Percentiles rank a stretch among this genome's conserved stretches.
These are phyloP conservation scores for Caracal caracal DNA, from an alignment of 2,113 vertebrate genomes.

Conservation along the genomic window DNA sequence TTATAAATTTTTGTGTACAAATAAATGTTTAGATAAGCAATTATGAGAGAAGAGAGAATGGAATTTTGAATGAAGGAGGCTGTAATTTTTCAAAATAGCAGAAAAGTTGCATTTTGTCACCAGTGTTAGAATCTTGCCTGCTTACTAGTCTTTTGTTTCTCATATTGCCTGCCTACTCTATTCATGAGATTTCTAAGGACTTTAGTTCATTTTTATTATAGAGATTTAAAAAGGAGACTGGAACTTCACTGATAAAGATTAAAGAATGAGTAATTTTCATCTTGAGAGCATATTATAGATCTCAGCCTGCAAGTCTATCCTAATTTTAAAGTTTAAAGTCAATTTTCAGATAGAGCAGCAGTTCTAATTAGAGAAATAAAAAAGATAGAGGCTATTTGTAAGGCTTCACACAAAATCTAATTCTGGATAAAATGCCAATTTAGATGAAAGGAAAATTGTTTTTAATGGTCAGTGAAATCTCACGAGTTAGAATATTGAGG, in stretches of 20 bases:
- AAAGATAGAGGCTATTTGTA: background rate
- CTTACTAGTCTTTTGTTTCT: background rate
- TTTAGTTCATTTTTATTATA: slow-evolving; percentile 17
- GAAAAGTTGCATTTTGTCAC: background rate
- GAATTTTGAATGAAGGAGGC: background rate
- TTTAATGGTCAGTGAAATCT: background rate
- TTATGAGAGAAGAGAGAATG: background rate
- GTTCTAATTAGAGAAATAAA: slow-evolving; percentile 30
- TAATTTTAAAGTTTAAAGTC: slow-evolving; percentile 40
- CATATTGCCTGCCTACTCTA: background rate
- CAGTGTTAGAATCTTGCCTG: background rate
- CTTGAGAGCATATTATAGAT: background rate
- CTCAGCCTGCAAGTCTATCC: background rate
- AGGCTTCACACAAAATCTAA: background rate
- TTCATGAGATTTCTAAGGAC: background rate
- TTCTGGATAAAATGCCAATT: background rate
- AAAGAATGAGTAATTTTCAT: slow-evolving; percentile 24
- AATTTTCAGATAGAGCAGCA: background rate
- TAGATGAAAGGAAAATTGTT: slow-evolving; percentile 19
- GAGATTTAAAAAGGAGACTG: background rate
- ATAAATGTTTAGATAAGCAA: background rate
- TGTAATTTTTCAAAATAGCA: background rate
- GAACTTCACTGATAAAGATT: background rate
- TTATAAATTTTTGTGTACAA: background rate
- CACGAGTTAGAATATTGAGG: background rate